Evolutionary conservation across 2,888 invertebrate species (phyloP).

Genomic region (Lepidonotus clava): DNA sequence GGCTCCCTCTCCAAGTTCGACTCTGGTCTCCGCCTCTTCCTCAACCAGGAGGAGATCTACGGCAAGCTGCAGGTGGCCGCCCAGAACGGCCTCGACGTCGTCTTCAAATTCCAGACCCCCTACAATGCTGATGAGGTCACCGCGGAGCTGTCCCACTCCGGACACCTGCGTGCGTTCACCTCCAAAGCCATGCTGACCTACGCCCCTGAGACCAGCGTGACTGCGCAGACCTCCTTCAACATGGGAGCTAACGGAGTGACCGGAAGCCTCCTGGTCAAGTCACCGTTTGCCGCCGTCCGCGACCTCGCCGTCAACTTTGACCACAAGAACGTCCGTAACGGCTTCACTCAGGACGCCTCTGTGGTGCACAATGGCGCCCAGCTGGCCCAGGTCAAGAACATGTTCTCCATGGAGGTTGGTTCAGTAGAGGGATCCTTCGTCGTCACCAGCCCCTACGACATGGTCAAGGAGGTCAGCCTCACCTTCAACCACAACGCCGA

Average conservation of each 20-base stretch:
- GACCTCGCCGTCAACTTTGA: background rate
- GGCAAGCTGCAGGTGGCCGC: background rate
- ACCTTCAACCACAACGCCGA: background rate
- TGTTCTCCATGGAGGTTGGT: background rate
- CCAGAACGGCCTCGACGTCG: background rate
- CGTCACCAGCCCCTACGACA: background rate
- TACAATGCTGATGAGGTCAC: background rate
- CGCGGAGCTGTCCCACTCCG: background rate
- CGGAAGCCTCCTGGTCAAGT: background rate
- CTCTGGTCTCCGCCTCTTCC: background rate
- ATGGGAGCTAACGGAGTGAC: background rate
- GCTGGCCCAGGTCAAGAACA: background rate
- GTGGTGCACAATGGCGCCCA: background rate
- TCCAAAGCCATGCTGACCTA: conserved; percentile 15
- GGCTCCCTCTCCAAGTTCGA: background rate
- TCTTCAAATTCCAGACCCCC: background rate
- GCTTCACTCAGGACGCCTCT: background rate
- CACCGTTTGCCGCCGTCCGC: background rate
- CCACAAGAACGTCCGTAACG: background rate
- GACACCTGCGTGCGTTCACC: background rate
- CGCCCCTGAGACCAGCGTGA: background rate
- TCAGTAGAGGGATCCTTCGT: background rate
- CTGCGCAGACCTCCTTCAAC: background rate
- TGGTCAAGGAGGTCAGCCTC: conserved; percentile 20
- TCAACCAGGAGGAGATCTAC: background rate